Percentiles rank a stretch among this genome's conserved stretches.
These are phyloP conservation scores for Anthoscopus minutus DNA, from an alignment of 2,113 vertebrate species.

Conservation along the genomic window DNA sequence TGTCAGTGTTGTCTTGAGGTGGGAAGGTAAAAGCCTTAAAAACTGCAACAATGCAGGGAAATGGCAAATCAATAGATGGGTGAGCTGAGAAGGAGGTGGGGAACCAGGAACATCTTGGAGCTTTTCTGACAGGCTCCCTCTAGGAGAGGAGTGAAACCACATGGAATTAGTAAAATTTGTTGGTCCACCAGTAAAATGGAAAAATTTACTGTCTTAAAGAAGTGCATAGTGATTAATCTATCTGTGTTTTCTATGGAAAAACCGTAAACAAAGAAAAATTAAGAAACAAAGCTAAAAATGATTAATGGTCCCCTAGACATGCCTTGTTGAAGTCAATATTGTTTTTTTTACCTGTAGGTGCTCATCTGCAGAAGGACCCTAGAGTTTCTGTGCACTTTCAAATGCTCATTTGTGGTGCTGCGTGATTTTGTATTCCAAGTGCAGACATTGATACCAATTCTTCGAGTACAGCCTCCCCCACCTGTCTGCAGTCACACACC, in stretches of 20 bases:
- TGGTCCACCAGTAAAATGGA: not conserved
- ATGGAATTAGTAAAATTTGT: not conserved
- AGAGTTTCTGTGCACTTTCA: not conserved
- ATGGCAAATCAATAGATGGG: not conserved
- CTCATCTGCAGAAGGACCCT: not conserved
- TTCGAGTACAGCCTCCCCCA: accelerated
- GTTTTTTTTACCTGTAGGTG: not conserved
- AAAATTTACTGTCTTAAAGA: not conserved
- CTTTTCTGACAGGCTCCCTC: not conserved
- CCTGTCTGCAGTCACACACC: not conserved
- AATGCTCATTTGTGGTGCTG: not conserved
- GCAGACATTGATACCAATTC: not conserved
- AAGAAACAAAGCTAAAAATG: not conserved
- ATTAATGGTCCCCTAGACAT: accelerated
- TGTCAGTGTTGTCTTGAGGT: not conserved
- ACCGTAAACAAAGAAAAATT: too few species aligned
- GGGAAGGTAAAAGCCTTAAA: not conserved
- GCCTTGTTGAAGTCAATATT: not conserved
- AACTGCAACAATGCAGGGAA: not conserved
- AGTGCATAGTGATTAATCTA: not conserved
- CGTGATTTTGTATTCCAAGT: not conserved
- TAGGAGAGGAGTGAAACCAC: not conserved
- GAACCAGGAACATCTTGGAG: not conserved
- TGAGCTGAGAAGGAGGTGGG: not conserved
- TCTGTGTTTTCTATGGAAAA: not conserved